Conservation (phyloP, 2,113 vertebrate genomes). For the Protobothrops mucrosquamatus region DNA sequence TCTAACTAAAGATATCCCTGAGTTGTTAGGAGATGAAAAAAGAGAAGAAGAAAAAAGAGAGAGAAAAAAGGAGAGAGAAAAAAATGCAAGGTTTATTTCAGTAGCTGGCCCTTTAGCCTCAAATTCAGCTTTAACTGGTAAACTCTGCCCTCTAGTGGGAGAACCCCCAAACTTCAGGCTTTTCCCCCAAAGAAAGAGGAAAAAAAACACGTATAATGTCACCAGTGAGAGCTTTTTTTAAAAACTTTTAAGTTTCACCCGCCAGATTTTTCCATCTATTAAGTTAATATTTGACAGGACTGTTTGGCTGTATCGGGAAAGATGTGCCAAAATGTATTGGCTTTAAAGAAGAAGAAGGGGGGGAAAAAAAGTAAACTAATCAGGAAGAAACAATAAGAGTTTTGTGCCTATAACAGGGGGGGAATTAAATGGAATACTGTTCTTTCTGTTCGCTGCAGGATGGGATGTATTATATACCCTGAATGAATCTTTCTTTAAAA, state of each 20-base stretch:
- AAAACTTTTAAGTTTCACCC: background rate
- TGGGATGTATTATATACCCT: background rate
- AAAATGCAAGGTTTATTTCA: background rate
- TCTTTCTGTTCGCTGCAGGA: background rate
- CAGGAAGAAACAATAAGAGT: background rate
- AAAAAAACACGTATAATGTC: background rate
- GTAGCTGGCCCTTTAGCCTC: background rate
- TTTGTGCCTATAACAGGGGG: background rate
- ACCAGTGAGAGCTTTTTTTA: background rate
- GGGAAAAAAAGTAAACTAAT: background rate
- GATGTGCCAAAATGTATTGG: background rate
- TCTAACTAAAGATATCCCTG: background rate
- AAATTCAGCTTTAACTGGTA: background rate
- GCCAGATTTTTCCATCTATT: background rate
- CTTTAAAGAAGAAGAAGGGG: background rate
- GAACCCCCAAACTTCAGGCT: background rate
- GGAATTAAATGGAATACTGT: background rate
- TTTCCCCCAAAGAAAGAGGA: background rate
- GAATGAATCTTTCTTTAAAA: background rate
- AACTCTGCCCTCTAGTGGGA: conserved; percentile 35
- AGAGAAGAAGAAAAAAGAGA: background rate
- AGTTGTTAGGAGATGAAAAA: background rate
- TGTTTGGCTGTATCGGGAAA: background rate
- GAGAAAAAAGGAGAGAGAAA: no score
- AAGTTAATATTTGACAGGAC: background rate